A percentile compares a stretch with the other conserved stretches of the same genome.
Evolutionary conservation across 2,113 vertebrate genomes (phyloP).

Genomic region (Alaudala cheleensis): DNA sequence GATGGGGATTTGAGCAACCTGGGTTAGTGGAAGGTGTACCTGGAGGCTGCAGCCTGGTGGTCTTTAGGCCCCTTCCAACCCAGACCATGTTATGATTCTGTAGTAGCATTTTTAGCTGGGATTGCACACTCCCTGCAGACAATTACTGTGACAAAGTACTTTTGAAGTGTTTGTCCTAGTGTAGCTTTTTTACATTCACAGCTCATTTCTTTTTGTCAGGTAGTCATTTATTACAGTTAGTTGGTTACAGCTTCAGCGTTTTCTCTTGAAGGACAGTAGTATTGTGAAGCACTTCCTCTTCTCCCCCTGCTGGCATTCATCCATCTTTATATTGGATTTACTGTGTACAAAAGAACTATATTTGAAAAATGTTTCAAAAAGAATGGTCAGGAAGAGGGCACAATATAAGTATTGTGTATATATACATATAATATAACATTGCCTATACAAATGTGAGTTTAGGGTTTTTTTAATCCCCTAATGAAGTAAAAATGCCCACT

Average conservation of each 20-base stretch:
- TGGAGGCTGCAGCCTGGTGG: not conserved
- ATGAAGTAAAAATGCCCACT: not conserved
- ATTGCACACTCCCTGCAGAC: not conserved
- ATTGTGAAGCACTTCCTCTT: constrained; percentile 9
- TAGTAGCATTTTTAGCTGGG: not conserved
- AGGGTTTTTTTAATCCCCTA: not conserved
- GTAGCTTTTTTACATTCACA: constrained; percentile 49
- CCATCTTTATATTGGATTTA: not conserved
- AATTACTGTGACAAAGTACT: not conserved
- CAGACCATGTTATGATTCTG: not conserved
- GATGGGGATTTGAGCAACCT: not conserved
- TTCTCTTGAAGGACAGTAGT: constrained; percentile 66
- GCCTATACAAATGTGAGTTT: not conserved
- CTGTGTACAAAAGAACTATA: not conserved
- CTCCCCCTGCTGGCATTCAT: constrained; percentile 20
- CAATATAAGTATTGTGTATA: not conserved
- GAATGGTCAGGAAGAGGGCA: not conserved
- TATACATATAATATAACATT: not conserved
- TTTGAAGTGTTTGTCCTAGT: not conserved
- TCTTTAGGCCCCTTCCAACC: not conserved
- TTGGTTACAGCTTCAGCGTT: constrained; percentile 38
- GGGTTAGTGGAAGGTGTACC: not conserved
- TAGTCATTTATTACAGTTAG: constrained; percentile 63
- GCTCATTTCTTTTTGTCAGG: constrained; percentile 42
- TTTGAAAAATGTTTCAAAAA: not conserved